Evolutionary conservation across 2,888 invertebrate species (phyloP).

Genomic region (Cephalotes varians): DNA sequence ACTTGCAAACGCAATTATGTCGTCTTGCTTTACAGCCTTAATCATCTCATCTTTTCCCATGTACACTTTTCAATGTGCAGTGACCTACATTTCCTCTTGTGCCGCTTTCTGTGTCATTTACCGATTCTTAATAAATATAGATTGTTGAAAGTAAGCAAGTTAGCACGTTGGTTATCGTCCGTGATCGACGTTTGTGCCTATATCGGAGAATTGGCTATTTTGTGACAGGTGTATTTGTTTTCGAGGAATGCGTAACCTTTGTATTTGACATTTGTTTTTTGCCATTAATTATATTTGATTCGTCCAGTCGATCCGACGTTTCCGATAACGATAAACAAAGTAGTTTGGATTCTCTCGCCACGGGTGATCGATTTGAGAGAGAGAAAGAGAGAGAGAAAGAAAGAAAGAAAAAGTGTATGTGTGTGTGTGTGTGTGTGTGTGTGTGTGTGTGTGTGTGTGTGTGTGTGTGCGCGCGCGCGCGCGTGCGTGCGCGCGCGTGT

Average conservation of each 20-base stretch:
- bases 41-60: constrained; percentile 59
- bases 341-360: constrained; percentile 20
- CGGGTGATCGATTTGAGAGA: constrained; percentile 24
- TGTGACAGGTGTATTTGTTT: constrained; percentile 41
- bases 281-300: constrained; percentile 53
- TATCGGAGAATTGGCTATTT: constrained; percentile 60
- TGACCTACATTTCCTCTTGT: constrained; percentile 39
- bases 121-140: constrained; percentile 56
- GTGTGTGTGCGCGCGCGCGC: no score
- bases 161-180: constrained; percentile 74
- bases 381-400: not conserved
- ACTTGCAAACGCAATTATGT: constrained; percentile 42
- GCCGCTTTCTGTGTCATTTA: constrained; percentile 62
- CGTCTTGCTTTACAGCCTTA: constrained; percentile 62
- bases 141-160: constrained; percentile 67
- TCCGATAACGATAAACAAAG: constrained; percentile 31
- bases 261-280: constrained; percentile 54
- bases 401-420: not conserved
- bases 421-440: not conserved
- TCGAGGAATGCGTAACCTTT: constrained; percentile 57
- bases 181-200: constrained; percentile 51
- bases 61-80: constrained; percentile 48
- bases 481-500: no score
- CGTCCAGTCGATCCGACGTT: constrained; percentile 68
- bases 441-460: no score